phyloP scores from a whole-genome alignment of 2,888 invertebrate species.

The Crioceris asparagi region DNA sequence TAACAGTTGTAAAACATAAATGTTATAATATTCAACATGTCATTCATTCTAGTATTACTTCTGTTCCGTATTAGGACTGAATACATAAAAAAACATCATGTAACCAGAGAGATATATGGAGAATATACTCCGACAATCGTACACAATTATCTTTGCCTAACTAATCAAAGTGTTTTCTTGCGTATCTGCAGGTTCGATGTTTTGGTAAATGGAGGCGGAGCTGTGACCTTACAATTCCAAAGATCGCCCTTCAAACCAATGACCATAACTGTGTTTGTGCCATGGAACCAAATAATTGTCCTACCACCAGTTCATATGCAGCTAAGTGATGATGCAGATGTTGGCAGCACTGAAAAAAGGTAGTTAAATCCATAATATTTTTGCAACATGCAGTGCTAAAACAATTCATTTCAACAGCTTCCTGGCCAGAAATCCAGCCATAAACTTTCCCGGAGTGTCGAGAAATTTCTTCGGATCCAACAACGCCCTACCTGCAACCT shows the following conservation, averaged over 20 bases:
- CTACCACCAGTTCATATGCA: constrained; percentile 82
- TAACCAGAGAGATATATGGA: too few relatives aligned
- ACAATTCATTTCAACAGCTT: constrained; percentile 24
- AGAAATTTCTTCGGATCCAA: constrained; percentile 42
- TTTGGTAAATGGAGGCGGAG: constrained; percentile 96
- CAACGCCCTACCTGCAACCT: constrained; percentile 50
- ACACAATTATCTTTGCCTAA: too few relatives aligned
- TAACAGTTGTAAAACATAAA: too few relatives aligned
- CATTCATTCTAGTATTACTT: too few relatives aligned
- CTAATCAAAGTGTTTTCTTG: too few relatives aligned
- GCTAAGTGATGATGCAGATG: constrained; percentile 54
- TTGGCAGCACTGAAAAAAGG: too few relatives aligned
- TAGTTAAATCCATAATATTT: too few relatives aligned
- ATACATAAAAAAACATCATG: too few relatives aligned
- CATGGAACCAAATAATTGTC: constrained; percentile 97
- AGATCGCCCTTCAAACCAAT: constrained; percentile 86
- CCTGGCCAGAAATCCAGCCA: constrained; percentile 34
- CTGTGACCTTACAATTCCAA: constrained; percentile 93
- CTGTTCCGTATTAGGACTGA: too few relatives aligned
- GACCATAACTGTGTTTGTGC: constrained; percentile 84
- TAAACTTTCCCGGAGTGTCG: constrained; percentile 47
- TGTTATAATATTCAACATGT: too few relatives aligned
- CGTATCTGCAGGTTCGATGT: constrained; percentile 99
- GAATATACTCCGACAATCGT: too few relatives aligned
- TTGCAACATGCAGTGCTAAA: too few relatives aligned